These are phyloP conservation scores for Aeoliscus strigatus DNA, from an alignment of 2,797 vertebrate genomes.

Conservation along the genomic window DNA sequence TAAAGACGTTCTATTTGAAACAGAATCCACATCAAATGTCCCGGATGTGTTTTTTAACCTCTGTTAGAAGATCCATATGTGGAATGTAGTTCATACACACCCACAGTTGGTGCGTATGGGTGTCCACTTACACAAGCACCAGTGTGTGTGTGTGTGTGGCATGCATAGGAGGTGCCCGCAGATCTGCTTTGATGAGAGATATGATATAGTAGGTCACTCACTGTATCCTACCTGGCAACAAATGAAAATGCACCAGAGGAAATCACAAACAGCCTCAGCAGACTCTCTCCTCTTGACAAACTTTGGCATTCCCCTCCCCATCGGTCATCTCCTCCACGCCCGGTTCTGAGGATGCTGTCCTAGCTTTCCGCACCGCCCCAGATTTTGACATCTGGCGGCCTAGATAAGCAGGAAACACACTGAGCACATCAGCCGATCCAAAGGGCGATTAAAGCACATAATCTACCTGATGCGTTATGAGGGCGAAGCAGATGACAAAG, in stretches of 20 bases:
- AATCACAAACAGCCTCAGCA: constrained; percentile 4
- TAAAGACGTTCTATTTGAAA: constrained; percentile 27
- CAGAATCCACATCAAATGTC: constrained; percentile 39
- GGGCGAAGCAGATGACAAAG: constrained; percentile 17
- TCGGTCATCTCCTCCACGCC: constrained; percentile 25
- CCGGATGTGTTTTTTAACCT: constrained; percentile 24
- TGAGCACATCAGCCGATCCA: constrained; percentile 56
- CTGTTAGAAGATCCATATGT: constrained; percentile 27
- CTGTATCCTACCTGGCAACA: constrained; percentile 45
- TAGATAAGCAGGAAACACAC: constrained; percentile 62
- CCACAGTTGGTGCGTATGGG: constrained; percentile 18
- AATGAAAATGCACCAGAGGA: no score
- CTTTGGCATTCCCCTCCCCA: constrained; percentile 25
- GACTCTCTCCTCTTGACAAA: constrained; percentile 14
- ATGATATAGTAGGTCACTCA: constrained; percentile 50
- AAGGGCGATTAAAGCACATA: constrained; percentile 54
- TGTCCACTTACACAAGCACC: not conserved
- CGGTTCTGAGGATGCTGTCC: constrained; percentile 18
- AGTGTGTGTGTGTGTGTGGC: not conserved
- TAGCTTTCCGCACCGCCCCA: constrained; percentile 23
- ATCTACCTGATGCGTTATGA: constrained; percentile 62
- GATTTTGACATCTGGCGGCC: constrained; percentile 66
- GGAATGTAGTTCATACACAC: constrained; percentile 28
- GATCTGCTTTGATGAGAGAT: constrained; percentile 54
- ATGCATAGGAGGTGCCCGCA: not conserved